A percentile compares a stretch with the other conserved stretches of the same genome.
phyloP scores from a whole-genome alignment of 2,888 invertebrate species.

The Euproctis similis region DNA sequence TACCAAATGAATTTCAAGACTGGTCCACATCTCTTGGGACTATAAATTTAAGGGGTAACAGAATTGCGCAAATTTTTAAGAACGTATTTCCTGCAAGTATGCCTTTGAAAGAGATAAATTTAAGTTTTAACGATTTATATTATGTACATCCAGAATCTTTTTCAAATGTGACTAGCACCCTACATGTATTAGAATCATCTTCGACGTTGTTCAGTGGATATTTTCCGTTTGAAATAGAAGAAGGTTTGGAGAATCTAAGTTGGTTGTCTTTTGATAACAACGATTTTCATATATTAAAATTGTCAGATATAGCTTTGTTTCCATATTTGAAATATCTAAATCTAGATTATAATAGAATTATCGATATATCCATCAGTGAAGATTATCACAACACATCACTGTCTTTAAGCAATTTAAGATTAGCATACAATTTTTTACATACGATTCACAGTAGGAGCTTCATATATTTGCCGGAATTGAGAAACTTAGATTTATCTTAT shows the following conservation, averaged over 20 bases:
- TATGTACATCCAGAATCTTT: constrained; percentile 89
- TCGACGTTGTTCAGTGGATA: constrained; percentile 88
- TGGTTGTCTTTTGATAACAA: constrained; percentile 93
- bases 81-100: constrained; percentile 83
- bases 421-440: constrained; percentile 87
- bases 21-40: constrained; percentile 89
- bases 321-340: constrained; percentile 86
- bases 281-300: constrained; percentile 83
- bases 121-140: constrained; percentile 93
- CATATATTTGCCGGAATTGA: constrained; percentile 81
- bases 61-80: constrained; percentile 82
- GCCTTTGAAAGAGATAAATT: constrained; percentile 88
- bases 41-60: constrained; percentile 88
- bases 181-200: constrained; percentile 90
- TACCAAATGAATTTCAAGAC: constrained; percentile 83
- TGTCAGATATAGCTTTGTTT: constrained; percentile 82
- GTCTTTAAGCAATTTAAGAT: constrained; percentile 84
- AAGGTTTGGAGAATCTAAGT: constrained; percentile 82
- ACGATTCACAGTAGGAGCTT: constrained; percentile 82
- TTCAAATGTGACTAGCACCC: constrained; percentile 81
- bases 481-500: constrained; percentile 85
- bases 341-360: constrained; percentile 88
- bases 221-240: constrained; percentile 85
- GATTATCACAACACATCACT: constrained; percentile 82
- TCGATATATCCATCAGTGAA: constrained; percentile 80